Evolutionary conservation across 2,797 vertebrate genomes (phyloP), one percentile per base, ranked within the genome.

Genomic region (Sebastes goodei): DNA sequence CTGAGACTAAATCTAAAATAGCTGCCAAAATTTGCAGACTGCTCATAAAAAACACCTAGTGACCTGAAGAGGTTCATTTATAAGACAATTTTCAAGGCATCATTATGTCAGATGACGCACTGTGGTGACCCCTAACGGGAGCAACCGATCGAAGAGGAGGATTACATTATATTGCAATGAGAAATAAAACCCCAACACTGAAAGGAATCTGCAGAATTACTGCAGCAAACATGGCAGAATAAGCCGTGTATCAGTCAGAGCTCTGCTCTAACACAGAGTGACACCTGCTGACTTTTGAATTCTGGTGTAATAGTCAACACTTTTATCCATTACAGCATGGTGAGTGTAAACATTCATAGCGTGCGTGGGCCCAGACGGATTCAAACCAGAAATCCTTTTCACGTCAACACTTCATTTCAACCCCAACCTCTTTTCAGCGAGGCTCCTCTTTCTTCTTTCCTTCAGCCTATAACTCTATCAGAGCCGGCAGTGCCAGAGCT

Each of bases 381-480:
- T 76, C 76, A 71, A 55, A 82, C 60, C 86, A 72, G 21, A 77
- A 88, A 88, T 78, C 78, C 84, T 85, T 81, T 88, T 57, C 64
- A 46, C 38, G 32, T 78, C 83, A 79, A 85, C 77, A 70, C 79
- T 86, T 86, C 64, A 77, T 74, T 61, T 79, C 76, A 63, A 8
- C 32, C 64, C 29, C n/a, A 21, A 21, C 35, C 27, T 56, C 80
- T 25, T 46, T 77, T 83, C 33, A 75, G 0, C 2, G 12, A 23
- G 49, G 10, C 75, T 71, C 67, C 70, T 79, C 80, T 81, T 83
- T 84, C 77, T 81, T 82, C 78, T 38, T 78, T 67, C 56, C 76
- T 52, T 65, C 67, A 55, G 77, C 82, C 53, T 52, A 3, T 52
- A 75, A 74, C 75, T 84, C 81, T 6, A 66, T 85, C 81, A 70